phyloP scores from a whole-genome alignment of 2,888 invertebrate genomes.

The Ormia ochracea region DNA sequence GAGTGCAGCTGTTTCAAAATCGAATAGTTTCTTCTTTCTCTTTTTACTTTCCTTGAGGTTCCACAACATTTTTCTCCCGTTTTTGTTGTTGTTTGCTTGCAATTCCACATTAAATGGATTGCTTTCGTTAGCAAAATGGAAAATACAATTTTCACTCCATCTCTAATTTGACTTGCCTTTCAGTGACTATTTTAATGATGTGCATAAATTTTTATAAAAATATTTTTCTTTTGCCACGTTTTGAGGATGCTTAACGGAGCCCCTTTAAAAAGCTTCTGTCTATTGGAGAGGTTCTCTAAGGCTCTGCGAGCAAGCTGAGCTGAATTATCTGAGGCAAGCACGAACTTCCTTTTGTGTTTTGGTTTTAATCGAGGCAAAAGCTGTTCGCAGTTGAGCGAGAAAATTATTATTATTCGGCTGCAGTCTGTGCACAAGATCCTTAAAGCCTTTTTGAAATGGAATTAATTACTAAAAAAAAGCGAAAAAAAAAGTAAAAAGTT shows the following conservation, averaged over 20 bases:
- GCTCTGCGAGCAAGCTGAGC: not conserved
- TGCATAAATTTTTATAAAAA: constrained; percentile 33
- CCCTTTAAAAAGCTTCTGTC: constrained; percentile 1
- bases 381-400: not conserved
- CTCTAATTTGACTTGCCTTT: constrained; percentile 26
- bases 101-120: constrained; percentile 38
- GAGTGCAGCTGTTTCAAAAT: constrained; percentile 22
- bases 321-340: constrained; percentile 6
- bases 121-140: constrained; percentile 43
- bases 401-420: not conserved
- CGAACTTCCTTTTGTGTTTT: not conserved
- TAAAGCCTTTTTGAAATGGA: too few species aligned
- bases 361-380: not conserved
- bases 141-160: constrained; percentile 15
- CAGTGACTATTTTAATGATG: constrained; percentile 45
- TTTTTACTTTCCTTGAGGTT: constrained; percentile 27
- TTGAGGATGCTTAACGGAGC: constrained; percentile 16
- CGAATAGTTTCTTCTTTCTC: not conserved
- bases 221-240: constrained; percentile 8
- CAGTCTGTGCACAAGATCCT: not conserved
- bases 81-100: not conserved
- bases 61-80: not conserved
- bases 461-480: too few species aligned
- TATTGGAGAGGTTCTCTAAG: constrained; percentile 15
- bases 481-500: too few species aligned